A percentile compares a stretch with the other conserved stretches of the same genome.
phyloP scores from a whole-genome alignment of 2,113 vertebrate species.

The Fukomys damarensis region DNA sequence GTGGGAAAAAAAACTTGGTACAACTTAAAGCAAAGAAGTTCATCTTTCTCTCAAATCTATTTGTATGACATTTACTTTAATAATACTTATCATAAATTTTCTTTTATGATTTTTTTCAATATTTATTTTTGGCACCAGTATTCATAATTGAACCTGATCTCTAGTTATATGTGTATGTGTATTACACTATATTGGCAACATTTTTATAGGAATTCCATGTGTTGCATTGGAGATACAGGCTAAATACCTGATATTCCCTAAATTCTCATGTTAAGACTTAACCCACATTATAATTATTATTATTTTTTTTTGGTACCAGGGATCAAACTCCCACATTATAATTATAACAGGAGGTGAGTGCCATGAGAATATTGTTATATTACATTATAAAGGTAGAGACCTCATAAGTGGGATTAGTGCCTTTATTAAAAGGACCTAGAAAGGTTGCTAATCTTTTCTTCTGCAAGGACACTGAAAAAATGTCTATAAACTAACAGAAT shows the following conservation, averaged over 20 bases:
- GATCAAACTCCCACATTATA: too few species aligned
- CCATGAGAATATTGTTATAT: too few species aligned
- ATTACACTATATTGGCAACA: neutral
- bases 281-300: neutral
- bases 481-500: too few species aligned
- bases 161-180: neutral
- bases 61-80: neutral
- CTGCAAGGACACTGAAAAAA: neutral
- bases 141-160: neutral
- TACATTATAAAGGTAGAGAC: neutral
- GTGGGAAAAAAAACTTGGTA: neutral
- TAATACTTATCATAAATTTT: neutral
- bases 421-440: too few species aligned
- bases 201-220: neutral
- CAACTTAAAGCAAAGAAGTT: neutral
- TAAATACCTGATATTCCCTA: neutral
- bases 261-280: neutral
- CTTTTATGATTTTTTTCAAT: neutral
- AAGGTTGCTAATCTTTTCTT: neutral
- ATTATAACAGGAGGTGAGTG: neutral
- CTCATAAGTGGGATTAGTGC: neutral
- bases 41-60: neutral
- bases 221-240: neutral
- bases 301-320: too few species aligned
- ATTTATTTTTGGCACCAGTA: neutral